A percentile compares a stretch with the other conserved stretches of the same genome.
These are phyloP conservation scores for Pandemis heparana DNA, from an alignment of 2,888 invertebrate species.

Conservation along the genomic window DNA sequence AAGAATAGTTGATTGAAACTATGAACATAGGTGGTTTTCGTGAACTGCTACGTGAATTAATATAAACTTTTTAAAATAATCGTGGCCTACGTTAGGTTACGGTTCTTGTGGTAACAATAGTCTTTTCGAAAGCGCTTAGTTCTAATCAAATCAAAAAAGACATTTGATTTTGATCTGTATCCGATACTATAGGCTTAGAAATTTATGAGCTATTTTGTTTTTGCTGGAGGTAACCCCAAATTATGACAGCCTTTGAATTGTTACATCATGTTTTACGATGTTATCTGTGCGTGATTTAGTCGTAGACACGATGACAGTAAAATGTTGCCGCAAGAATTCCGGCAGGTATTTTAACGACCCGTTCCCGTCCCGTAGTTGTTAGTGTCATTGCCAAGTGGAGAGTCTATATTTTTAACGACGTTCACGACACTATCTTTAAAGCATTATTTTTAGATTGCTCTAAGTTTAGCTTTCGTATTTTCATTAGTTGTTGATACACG, in stretches of 20 bases:
- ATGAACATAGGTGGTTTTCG: too few species aligned
- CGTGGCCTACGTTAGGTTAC: too few species aligned
- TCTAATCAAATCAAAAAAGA: too few species aligned
- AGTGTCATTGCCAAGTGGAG: slow-evolving; percentile 23
- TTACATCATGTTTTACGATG: slow-evolving; percentile 4
- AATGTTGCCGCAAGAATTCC: slow-evolving; percentile 24
- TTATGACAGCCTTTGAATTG: neutral
- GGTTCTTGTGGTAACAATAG: too few species aligned
- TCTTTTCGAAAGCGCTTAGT: too few species aligned
- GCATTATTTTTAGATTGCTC: slow-evolving; percentile 23
- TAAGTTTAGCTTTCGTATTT: slow-evolving; percentile 21
- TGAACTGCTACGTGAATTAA: too few species aligned
- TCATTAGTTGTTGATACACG: neutral
- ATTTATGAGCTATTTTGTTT: too few species aligned
- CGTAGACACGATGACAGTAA: slow-evolving; percentile 18
- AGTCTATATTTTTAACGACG: slow-evolving; percentile 20
- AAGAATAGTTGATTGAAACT: too few species aligned
- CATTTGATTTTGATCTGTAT: too few species aligned
- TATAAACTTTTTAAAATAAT: too few species aligned
- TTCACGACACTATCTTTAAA: slow-evolving; percentile 20
- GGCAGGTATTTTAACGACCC: slow-evolving; percentile 31
- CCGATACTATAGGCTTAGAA: too few species aligned
- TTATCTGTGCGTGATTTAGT: slow-evolving; percentile 22
- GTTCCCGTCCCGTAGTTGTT: slow-evolving; percentile 8
- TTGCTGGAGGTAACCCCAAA: neutral